Percentiles rank a stretch among this genome's conserved stretches.
These are phyloP conservation scores for Brachystomella parvula DNA, from an alignment of 1,140 invertebrate species.

Conservation along the genomic window DNA sequence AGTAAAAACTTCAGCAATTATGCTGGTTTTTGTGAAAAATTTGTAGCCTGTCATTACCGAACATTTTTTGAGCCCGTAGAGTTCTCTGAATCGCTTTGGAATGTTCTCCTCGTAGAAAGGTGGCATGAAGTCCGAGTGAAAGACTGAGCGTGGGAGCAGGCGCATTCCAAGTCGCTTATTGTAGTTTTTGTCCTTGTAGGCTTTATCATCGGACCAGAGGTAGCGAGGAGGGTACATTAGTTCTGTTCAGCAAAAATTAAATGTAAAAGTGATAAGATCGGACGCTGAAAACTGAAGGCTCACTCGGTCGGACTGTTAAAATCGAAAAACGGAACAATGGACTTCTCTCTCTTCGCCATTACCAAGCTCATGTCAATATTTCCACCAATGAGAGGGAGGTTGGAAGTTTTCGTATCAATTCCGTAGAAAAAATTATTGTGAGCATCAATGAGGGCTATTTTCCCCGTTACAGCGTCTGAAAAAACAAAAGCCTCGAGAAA, in stretches of 20 bases:
- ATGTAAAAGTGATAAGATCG: not conserved
- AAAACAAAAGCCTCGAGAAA: not conserved
- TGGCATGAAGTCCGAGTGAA: conserved; percentile 27
- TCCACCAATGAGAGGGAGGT: conserved; percentile 16
- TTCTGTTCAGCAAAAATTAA: conserved; percentile 6
- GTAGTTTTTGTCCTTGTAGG: conserved; percentile 11
- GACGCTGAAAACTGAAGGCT: not conserved
- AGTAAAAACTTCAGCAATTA: not conserved
- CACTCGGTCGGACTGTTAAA: conserved; percentile 24
- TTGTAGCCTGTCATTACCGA: conserved; percentile 17
- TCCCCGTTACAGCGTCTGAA: not conserved
- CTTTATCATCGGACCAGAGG: not conserved
- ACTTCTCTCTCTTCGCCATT: not conserved
- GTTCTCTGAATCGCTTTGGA: not conserved
- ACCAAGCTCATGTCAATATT: conserved; percentile 24
- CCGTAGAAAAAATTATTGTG: conserved; percentile 26
- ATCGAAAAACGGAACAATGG: conserved; percentile 23
- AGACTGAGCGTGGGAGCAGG: conserved; percentile 22
- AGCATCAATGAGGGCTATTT: conserved; percentile 20
- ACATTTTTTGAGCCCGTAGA: conserved; percentile 14
- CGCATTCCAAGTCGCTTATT: conserved; percentile 23
- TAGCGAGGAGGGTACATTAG: conserved; percentile 30
- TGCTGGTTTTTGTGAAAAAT: not conserved
- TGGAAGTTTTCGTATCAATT: conserved; percentile 19
- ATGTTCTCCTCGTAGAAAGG: conserved; percentile 25